These are phyloP conservation scores for Drosophila barbarae DNA, from an alignment of 2,888 invertebrate species.

Conservation along the genomic window DNA sequence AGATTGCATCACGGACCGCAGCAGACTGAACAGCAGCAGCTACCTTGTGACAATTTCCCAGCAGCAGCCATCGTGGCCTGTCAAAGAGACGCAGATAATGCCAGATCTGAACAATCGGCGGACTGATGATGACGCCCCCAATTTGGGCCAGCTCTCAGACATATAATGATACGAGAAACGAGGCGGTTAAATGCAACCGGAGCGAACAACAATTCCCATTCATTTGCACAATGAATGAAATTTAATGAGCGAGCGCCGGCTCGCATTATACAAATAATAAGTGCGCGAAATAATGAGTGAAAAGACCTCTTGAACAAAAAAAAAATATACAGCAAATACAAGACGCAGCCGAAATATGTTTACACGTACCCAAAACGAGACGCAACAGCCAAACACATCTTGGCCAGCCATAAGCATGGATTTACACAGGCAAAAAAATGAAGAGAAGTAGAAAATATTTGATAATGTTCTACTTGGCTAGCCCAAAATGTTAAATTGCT, in stretches of 20 bases:
- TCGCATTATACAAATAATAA: slow-evolving; percentile 42
- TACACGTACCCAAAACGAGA: not conserved
- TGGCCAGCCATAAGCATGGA: not conserved
- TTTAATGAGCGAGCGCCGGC: slow-evolving; percentile 50
- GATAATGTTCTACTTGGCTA: not conserved
- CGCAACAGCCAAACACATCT: slow-evolving; percentile 4
- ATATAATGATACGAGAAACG: slow-evolving; percentile 35
- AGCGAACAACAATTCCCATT: slow-evolving; percentile 54
- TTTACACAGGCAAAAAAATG: not conserved
- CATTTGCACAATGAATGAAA: slow-evolving; percentile 66
- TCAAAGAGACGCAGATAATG: slow-evolving; percentile 11
- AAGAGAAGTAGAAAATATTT: not conserved
- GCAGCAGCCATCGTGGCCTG: slow-evolving; percentile 5
- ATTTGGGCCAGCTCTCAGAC: slow-evolving; percentile 24
- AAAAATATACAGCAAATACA: slow-evolving; percentile 4
- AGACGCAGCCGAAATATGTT: not conserved
- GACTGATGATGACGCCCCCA: slow-evolving; percentile 35
- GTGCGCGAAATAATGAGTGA: slow-evolving; percentile 31
- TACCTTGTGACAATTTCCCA: slow-evolving; percentile 39
- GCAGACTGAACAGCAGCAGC: not conserved
- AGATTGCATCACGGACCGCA: slow-evolving; percentile 34
- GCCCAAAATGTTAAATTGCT: not conserved
- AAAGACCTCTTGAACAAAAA: slow-evolving; percentile 20
- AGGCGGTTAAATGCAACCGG: slow-evolving; percentile 46
- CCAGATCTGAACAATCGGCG: slow-evolving; percentile 25